These are phyloP conservation scores for Cephus pulcher DNA, from an alignment of 2,888 invertebrate genomes.

Conservation along the genomic window DNA sequence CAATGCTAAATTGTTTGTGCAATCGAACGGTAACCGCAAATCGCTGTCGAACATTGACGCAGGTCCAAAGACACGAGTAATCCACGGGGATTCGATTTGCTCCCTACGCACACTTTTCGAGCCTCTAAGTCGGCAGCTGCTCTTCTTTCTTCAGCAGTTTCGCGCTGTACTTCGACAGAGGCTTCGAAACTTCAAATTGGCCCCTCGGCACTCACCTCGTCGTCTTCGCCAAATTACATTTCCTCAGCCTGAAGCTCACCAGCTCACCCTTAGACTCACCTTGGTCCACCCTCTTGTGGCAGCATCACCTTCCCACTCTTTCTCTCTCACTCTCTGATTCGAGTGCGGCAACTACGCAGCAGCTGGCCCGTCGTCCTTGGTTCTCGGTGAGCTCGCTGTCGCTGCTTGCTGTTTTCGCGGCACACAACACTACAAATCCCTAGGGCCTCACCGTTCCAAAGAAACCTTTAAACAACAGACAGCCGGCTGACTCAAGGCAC, in stretches of 20 bases:
- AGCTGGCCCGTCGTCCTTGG: not conserved
- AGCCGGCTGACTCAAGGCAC: conserved; percentile 6
- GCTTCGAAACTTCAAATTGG: conserved; percentile 19
- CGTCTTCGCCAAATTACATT: conserved; percentile 20
- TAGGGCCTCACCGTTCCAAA: conserved; percentile 7
- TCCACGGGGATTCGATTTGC: not conserved
- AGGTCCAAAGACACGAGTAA: not conserved
- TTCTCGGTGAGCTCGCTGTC: not conserved
- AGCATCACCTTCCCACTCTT: not conserved
- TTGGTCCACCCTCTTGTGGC: not conserved
- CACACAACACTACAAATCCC: conserved; percentile 6
- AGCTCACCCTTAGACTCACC: not conserved
- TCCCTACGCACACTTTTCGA: not conserved
- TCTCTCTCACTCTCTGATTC: not conserved
- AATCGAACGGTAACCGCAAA: no score
- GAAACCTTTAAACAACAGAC: conserved; percentile 14
- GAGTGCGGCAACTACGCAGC: not conserved
- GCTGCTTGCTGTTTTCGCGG: no score
- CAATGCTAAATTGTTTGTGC: no score
- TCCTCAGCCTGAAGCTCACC: conserved; percentile 1
- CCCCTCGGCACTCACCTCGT: conserved; percentile 16
- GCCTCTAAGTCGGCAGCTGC: not conserved
- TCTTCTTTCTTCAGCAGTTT: not conserved
- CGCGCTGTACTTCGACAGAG: not conserved
- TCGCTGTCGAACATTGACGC: no score